Evolutionary conservation across 2,888 invertebrate species (phyloP).

Genomic region (Chironomus tentans): DNA sequence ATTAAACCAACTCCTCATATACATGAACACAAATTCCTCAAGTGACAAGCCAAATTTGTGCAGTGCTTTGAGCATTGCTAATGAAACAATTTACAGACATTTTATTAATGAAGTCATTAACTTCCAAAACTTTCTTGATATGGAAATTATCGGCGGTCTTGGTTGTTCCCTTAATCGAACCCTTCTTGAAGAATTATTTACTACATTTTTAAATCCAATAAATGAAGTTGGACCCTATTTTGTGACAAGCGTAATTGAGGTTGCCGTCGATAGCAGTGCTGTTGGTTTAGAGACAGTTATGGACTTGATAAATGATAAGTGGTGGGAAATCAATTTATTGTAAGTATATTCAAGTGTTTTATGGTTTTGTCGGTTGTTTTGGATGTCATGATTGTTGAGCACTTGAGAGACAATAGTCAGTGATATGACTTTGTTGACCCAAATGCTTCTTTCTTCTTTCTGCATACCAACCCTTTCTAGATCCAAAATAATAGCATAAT

Average conservation of each 20-base stretch:
- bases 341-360: background rate
- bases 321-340: background rate
- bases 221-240: background rate
- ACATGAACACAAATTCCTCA: background rate
- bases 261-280: background rate
- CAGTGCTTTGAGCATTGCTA: background rate
- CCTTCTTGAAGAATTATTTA: background rate
- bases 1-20: background rate
- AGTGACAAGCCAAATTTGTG: background rate
- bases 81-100: background rate
- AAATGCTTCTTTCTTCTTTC: too few relatives aligned
- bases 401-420: too few relatives aligned
- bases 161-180: background rate
- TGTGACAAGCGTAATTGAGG: background rate
- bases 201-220: background rate
- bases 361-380: background rate
- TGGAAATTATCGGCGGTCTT: background rate
- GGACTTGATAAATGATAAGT: background rate
- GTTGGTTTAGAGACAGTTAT: background rate
- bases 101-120: background rate
- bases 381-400: too few relatives aligned
- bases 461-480: too few relatives aligned
- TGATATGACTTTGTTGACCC: too few relatives aligned
- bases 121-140: background rate
- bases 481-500: too few relatives aligned